Base-by-base conservation (phyloP, 1,140 invertebrate genomes). In the Ericerus pela region DNA sequence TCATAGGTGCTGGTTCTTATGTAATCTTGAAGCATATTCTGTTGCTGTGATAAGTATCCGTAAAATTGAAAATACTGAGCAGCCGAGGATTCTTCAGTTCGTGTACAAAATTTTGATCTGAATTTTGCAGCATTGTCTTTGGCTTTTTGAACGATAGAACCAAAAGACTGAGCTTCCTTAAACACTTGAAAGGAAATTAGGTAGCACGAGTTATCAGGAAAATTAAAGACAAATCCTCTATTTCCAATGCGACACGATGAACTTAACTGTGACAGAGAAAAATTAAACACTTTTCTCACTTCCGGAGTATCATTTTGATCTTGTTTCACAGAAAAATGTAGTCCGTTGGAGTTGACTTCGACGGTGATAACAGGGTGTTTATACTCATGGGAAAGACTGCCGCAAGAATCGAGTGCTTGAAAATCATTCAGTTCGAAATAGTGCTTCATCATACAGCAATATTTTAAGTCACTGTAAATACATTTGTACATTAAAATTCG, bases 21-120 rank as follows among this genome's bases (percentile, higher is more conserved):
- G 69, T 96, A 99, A 72, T 99, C 96, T 75, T 92, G 88, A 87
- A 99, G 92, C 96, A 99, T 99, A 67, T 99, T 99, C 73, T 99
- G 96, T 71, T 99, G 96, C 69, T 99, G 96, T 47, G 92, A 96
- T 54, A 99, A 73, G 73, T 96, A 98, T 54, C 95, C 93, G 73
- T 99, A 98, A 73, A 98, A 98, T 76, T 98, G 84, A 65, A 92
- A 98, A 76, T 98, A 98, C 69, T 97, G 94, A 68, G 88, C 87
- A 28, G 94, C 94, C 18, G 93, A 96, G 0, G 93, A 91, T 65
- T 96, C 91, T 68, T 97, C 95, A 22, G 95, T 97, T 68, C 95
- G 77, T 60, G 93, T 85, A n/a, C 88, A 86, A 71, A 98, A 98
- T 54, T 93, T 84, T 0, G 88, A 93, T 2, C 80, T 73, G 27